Base-by-base conservation (phyloP, 2,113 vertebrate species). In the Podarcis raffonei region DNA sequence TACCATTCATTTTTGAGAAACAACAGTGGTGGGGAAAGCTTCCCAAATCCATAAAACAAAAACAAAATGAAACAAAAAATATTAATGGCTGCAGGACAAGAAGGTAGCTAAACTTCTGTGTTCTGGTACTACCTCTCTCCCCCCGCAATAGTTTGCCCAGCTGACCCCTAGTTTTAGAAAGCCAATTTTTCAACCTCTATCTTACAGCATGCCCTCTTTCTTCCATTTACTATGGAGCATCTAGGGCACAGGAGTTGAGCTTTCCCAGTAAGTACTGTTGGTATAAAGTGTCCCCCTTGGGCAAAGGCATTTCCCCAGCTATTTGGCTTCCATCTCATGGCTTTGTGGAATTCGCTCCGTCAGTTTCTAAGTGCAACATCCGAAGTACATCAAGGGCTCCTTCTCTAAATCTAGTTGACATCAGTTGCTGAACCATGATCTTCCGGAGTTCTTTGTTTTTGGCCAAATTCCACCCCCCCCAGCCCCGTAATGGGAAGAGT, bases 271-370 rank as follows among this genome's bases (percentile, higher is more conserved):
- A 87, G 78, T 71, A 59, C 66, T 30, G 48, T 59, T 62, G 42
- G 16, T 39, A 53, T 69, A 57, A 81, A 81, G n/a, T 16, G 5
- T 62, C 25, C 77, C 78, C 77, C 25, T 87, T 22, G 16, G 86
- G 86, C 66, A 3, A 59, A 8, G 37, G 27, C 32, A 30, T 72
- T 79, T 59, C 77, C 32, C 71, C n/a, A 20, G 15, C 77, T 22
- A 37, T 57, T 71, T 77, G 15, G 48, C n/a, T 87, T 59, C 78
- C 86, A 62, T 13, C 25, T 79, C 25, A 59, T 80, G 78, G 66
- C 77, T 59, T 80, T 72, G 66, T 71, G 78, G 68, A 81, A 87
- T 80, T 59, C 48, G 27, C 53, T 85, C 65, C 81, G 42, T 71
- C 53, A 59, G 25, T 86, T 78, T 78, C 59, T 53, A 57, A 53